These are phyloP conservation scores for Tineola bisselliella DNA, from an alignment of 2,888 invertebrate genomes.

Conservation along the genomic window DNA sequence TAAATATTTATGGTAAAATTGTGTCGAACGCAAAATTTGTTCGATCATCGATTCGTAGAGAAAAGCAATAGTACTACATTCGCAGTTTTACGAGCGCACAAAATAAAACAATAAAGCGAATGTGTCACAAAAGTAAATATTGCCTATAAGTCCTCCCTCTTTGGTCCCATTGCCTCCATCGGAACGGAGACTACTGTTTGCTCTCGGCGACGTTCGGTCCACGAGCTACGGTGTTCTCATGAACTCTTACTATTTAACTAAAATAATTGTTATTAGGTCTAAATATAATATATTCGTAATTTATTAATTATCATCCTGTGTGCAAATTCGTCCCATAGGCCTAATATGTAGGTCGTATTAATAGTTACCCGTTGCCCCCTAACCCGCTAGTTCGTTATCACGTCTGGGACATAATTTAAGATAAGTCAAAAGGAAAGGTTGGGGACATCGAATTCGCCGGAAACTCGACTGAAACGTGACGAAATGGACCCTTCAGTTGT, in stretches of 20 bases:
- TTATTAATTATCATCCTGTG: no score
- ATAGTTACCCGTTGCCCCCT: neutral
- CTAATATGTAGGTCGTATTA: neutral
- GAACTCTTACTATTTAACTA: no score
- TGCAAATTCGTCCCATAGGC: neutral
- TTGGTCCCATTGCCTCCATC: slow-evolving; percentile 16
- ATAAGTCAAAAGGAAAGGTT: slow-evolving; percentile 16
- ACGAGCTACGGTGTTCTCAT: neutral
- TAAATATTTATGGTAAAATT: no score
- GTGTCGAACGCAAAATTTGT: neutral
- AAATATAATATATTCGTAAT: no score
- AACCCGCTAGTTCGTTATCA: slow-evolving; percentile 13
- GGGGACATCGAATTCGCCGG: slow-evolving; percentile 9
- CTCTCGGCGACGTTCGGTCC: neutral
- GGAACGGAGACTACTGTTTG: neutral
- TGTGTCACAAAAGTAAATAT: slow-evolving; percentile 42
- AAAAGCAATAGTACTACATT: slow-evolving; percentile 4
- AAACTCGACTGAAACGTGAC: slow-evolving; percentile 12
- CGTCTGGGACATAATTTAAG: slow-evolving; percentile 17
- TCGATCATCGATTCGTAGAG: neutral
- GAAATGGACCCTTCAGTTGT: slow-evolving; percentile 5
- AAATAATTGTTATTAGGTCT: no score
- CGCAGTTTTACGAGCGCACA: slow-evolving; percentile 11
- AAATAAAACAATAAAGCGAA: slow-evolving; percentile 29
- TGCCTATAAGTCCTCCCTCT: slow-evolving; percentile 17